These are phyloP conservation scores for Sarcophaga variegata DNA, from an alignment of 2,888 invertebrate species.

Conservation along the genomic window DNA sequence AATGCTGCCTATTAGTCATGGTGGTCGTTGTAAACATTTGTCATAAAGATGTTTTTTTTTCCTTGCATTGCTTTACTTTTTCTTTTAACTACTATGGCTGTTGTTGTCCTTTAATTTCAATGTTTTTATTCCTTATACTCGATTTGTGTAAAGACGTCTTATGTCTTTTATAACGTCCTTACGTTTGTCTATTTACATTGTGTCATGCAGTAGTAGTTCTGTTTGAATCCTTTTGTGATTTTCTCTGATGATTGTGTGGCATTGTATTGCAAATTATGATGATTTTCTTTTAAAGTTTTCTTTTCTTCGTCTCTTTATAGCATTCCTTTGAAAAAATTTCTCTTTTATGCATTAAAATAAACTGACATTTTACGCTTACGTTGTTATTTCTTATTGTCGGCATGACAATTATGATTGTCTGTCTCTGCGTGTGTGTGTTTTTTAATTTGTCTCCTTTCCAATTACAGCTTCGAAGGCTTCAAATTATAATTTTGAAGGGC, in stretches of 20 bases:
- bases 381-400: slow-evolving; percentile 36
- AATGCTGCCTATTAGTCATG: slow-evolving; percentile 51
- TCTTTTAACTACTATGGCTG: slow-evolving; percentile 16
- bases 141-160: slow-evolving; percentile 4
- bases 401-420: slow-evolving; percentile 49
- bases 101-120: slow-evolving; percentile 2
- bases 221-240: neutral
- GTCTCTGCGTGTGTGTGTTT: slow-evolving; percentile 7
- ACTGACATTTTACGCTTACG: slow-evolving; percentile 10
- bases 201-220: neutral
- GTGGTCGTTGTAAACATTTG: slow-evolving; percentile 56
- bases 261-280: slow-evolving; percentile 51
- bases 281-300: slow-evolving; percentile 47
- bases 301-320: slow-evolving; percentile 33
- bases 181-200: neutral
- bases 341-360: slow-evolving; percentile 42
- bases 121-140: neutral
- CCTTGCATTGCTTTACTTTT: neutral
- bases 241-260: neutral
- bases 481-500: slow-evolving; percentile 44
- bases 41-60: slow-evolving; percentile 56
- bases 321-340: slow-evolving; percentile 37
- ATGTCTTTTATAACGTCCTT: neutral
- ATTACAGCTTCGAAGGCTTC: slow-evolving; percentile 18
- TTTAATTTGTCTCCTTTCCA: slow-evolving; percentile 52